Conservation (phyloP, 2,113 vertebrate genomes). For the Myocastor coypus region DNA sequence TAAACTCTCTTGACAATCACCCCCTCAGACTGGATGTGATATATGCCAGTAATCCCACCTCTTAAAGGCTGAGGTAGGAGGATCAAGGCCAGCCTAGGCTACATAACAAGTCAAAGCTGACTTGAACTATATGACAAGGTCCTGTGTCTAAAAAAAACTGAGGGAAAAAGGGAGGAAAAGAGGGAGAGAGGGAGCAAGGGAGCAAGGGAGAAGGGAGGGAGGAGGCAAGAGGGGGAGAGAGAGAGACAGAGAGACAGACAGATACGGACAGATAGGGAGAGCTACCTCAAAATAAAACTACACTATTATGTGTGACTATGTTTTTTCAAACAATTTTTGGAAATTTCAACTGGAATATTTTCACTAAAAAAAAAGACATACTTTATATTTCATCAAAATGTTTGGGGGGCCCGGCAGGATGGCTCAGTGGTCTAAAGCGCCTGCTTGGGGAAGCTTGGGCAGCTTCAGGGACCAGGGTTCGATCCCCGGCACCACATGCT, state of each 20-base stretch:
- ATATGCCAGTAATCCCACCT: neutral
- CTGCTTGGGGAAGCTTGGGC: no score
- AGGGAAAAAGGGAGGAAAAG: no score
- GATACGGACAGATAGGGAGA: no score
- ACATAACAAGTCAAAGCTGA: neutral
- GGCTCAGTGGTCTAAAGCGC: no score
- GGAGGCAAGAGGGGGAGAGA: neutral
- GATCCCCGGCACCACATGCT: no score
- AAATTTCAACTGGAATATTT: constrained; percentile 34
- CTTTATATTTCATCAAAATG: constrained; percentile 28
- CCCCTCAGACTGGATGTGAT: neutral
- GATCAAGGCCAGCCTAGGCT: no score
- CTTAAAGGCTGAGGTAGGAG: neutral
- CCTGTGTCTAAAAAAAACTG: neutral
- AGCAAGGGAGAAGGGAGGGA: no score
- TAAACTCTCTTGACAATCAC: constrained; percentile 55
- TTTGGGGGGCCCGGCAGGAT: no score
- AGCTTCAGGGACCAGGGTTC: no score
- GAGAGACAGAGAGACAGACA: neutral
- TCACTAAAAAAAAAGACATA: neutral
- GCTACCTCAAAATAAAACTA: constrained; percentile 67
- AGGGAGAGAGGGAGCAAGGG: no score
- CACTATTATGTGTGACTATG: constrained; percentile 8
- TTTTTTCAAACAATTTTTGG: constrained; percentile 19
- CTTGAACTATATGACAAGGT: neutral